A percentile compares a stretch with the other conserved stretches of the same genome.
phyloP scores from a whole-genome alignment of 1,140 invertebrate species.

The Musca vetustissima region DNA sequence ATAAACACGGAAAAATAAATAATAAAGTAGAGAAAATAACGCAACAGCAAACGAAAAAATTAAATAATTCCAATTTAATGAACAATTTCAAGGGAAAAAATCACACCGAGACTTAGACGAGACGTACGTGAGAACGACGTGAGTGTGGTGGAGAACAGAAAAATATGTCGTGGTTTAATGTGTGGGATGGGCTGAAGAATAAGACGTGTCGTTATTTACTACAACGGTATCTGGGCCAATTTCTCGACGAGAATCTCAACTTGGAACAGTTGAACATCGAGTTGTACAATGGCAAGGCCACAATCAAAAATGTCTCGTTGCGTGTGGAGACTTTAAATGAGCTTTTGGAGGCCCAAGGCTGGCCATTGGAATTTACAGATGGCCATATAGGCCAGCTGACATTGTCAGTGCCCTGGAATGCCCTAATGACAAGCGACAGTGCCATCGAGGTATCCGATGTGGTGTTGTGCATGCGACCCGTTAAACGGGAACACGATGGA shows the following conservation, averaged over 20 bases:
- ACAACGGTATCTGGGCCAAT: constrained; percentile 88
- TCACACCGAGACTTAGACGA: too few species aligned
- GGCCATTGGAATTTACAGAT: constrained; percentile 87
- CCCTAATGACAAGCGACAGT: constrained; percentile 79
- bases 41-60: too few species aligned
- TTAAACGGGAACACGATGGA: constrained; percentile 72
- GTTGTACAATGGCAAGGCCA: constrained; percentile 86
- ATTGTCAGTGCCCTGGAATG: constrained; percentile 84
- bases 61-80: too few species aligned
- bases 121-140: too few species aligned
- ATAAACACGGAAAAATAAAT: too few species aligned
- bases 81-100: too few species aligned
- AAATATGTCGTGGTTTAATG: constrained; percentile 51
- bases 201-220: constrained; percentile 84
- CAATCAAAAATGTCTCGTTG: constrained; percentile 79
- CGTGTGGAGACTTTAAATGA: constrained; percentile 88
- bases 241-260: constrained; percentile 86
- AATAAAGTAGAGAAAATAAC: too few species aligned
- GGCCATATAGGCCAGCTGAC: constrained; percentile 81
- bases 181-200: constrained; percentile 77
- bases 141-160: too few species aligned
- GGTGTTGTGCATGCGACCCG: constrained; percentile 80
- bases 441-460: constrained; percentile 80
- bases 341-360: constrained; percentile 77
- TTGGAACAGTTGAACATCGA: constrained; percentile 89